Evolutionary conservation across 2,888 invertebrate genomes (phyloP).

Genomic region (Clusia tigrina): DNA sequence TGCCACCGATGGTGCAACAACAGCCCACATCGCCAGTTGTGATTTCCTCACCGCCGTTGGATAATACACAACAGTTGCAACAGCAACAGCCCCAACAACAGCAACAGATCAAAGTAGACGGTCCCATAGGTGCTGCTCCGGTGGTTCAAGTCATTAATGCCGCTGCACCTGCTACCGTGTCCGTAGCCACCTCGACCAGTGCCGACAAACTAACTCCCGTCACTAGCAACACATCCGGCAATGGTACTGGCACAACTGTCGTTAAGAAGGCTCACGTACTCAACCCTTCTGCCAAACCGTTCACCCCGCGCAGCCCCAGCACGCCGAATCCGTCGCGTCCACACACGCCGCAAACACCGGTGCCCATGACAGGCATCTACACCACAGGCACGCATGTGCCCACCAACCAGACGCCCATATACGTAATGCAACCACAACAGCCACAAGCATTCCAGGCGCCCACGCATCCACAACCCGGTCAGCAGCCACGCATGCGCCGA

Average conservation of each 20-base stretch:
- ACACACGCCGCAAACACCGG: conserved; percentile 86
- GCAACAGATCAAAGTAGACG: conserved; percentile 32
- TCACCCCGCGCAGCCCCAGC: conserved; percentile 77
- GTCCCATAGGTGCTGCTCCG: conserved; percentile 32
- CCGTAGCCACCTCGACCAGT: conserved; percentile 23
- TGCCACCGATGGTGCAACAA: conserved; percentile 42
- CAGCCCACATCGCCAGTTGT: conserved; percentile 52
- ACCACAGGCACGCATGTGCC: conserved; percentile 55
- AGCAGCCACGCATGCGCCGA: conserved; percentile 63
- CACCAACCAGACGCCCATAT: conserved; percentile 61
- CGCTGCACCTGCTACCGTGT: conserved; percentile 26
- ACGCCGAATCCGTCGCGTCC: conserved; percentile 75
- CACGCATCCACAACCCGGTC: conserved; percentile 59
- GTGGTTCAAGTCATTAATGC: conserved; percentile 16
- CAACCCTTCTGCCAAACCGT: conserved; percentile 89
- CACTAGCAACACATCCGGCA: conserved; percentile 11
- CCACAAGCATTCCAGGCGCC: conserved; percentile 58
- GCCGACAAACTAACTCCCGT: neutral
- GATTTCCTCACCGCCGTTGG: conserved; percentile 44
- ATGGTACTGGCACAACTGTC: conserved; percentile 47
- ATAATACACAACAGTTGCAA: conserved; percentile 26
- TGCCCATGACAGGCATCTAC: conserved; percentile 59
- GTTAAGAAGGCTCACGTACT: conserved; percentile 74
- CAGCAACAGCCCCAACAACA: conserved; percentile 37
- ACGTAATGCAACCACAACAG: conserved; percentile 59